These are phyloP conservation scores for Dendrolimus punctatus DNA, from an alignment of 1,140 invertebrate genomes.

Conservation along the genomic window DNA sequence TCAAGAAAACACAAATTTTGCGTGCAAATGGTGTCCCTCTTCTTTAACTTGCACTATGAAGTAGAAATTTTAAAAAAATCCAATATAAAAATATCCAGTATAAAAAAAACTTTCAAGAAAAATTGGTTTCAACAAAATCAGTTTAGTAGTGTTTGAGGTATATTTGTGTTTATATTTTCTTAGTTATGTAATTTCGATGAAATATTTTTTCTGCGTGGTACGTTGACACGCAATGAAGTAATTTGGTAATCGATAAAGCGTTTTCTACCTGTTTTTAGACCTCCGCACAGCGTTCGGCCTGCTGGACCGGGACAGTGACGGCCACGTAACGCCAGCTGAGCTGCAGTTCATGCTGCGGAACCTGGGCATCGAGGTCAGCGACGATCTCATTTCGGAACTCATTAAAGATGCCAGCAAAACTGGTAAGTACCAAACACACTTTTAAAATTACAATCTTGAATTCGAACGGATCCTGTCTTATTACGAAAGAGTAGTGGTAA, in stretches of 20 bases:
- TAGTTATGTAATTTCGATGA: no score
- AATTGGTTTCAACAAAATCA: no score
- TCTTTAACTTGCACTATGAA: no score
- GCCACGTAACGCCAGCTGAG: conserved; percentile 79
- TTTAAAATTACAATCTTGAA: neutral
- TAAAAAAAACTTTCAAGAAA: no score
- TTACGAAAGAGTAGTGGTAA: neutral
- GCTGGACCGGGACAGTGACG: conserved; percentile 82
- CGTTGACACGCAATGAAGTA: neutral
- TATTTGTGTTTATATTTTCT: no score
- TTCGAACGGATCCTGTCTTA: neutral
- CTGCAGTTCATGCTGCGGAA: conserved; percentile 83
- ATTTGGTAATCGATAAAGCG: conserved; percentile 1
- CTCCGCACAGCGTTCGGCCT: conserved; percentile 82
- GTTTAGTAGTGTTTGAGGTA: no score
- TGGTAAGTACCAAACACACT: conserved; percentile 30
- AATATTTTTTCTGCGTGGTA: no score
- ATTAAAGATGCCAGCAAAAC: conserved; percentile 80
- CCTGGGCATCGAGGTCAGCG: conserved; percentile 80
- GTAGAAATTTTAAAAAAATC: no score
- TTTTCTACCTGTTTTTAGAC: conserved; percentile 69
- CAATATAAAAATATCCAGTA: no score
- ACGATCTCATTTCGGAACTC: conserved; percentile 79
- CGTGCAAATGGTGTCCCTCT: no score
- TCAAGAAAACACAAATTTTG: no score